A percentile compares a stretch with the other conserved stretches of the same genome.
Conservation (phyloP, 2,113 vertebrate genomes). For the Petaurus breviceps region DNA sequence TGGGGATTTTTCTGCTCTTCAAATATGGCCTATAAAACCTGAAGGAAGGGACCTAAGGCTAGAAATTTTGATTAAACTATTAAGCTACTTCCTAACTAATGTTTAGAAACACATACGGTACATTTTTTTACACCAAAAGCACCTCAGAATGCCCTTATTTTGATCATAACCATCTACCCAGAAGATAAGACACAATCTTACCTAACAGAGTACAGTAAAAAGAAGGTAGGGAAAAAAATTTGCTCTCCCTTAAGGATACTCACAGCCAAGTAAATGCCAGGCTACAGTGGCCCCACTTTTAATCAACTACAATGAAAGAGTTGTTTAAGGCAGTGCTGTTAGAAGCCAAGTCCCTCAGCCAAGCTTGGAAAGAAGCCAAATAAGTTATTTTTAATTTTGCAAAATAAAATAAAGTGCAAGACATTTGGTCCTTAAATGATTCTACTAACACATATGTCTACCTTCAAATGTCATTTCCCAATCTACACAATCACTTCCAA, state of each 20-base stretch:
- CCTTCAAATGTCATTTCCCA: constrained; percentile 36
- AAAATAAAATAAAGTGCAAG: constrained; percentile 45
- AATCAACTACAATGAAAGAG: constrained; percentile 50
- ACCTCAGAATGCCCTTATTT: neutral
- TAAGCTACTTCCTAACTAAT: constrained; percentile 13
- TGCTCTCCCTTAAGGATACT: neutral
- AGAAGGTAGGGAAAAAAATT: neutral
- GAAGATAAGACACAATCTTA: neutral
- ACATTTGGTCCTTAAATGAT: constrained; percentile 49
- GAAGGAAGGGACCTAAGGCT: neutral
- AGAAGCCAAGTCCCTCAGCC: constrained; percentile 60
- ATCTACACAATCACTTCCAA: constrained; percentile 35
- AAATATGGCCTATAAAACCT: neutral
- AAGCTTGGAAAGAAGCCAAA: constrained; percentile 56
- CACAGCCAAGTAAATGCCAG: constrained; percentile 15
- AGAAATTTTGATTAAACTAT: neutral
- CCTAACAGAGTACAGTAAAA: neutral
- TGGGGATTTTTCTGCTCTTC: neutral
- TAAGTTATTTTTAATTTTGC: constrained; percentile 63
- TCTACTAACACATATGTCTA: constrained; percentile 59
- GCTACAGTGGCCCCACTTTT: constrained; percentile 38
- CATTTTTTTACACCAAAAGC: constrained; percentile 17
- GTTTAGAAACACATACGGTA: neutral
- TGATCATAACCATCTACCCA: constrained; percentile 23
- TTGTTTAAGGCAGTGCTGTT: constrained; percentile 54